Evolutionary conservation across 2,888 invertebrate genomes (phyloP), one percentile per base, ranked within the genome.

Genomic region (Aleiodes leptofemur): DNA sequence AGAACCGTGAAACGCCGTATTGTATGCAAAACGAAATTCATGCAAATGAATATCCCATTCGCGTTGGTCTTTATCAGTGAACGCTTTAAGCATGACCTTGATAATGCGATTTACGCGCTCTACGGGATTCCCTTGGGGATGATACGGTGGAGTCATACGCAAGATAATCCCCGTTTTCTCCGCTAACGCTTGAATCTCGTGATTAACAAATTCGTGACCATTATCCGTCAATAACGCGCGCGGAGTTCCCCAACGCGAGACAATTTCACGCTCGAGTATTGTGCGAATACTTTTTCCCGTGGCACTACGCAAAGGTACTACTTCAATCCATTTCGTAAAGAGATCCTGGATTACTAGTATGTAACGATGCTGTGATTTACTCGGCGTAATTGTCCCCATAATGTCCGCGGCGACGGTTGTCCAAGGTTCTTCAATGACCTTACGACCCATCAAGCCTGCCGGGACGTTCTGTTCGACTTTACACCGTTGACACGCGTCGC

Each of bases 281-380:
- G 66, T 57, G 2, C 50, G 43, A 0, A 79, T 77, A 2, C 34
- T 29, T 6, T 64, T 68, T 0, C 80, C 80, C 1, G 76, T 82
- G 0, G 81, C 79, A n/a, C 66, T 75, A 0, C 76, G 64, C 0
- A 83, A 29, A 0, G 80, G 77, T 7, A 72, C 50, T 4, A 80
- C 48, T 16, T 83, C 79, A 0, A 81, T 61, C 72, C 76, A 82
- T 51, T 79, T 78, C 0, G 79, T 80, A 4, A 66, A 75, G 1
- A 75, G 48, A n/a, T 72, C 72, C n/a, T 75, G 72, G 16, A 75
- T 38, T 2, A 72, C 50, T 9, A 75, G 50, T 23, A 71, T 16
- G 14, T 66, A 23, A 23, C 23, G 23, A 23, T 23, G 23, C 2
- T 23, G 23, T 23, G 23, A 1, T 23, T 23, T 23, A 23, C 23